These are phyloP conservation scores for Itoplectis maculator DNA, from an alignment of 2,888 invertebrate species.

Conservation along the genomic window DNA sequence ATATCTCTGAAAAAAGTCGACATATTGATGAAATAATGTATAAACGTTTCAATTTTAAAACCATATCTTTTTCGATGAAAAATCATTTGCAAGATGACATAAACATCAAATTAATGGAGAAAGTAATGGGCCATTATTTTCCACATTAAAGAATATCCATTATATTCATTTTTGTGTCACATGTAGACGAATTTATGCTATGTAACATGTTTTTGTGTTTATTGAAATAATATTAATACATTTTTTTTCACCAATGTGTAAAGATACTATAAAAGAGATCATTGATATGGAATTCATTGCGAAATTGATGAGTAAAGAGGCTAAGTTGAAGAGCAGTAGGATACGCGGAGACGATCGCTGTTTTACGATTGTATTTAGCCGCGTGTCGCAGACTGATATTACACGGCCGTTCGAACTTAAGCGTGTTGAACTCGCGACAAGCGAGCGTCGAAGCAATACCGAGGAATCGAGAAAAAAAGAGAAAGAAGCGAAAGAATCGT, in stretches of 20 bases:
- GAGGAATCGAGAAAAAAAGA: constrained; percentile 56
- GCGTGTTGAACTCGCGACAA: constrained; percentile 48
- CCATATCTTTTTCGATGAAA: neutral
- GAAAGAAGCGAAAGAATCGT: constrained; percentile 5
- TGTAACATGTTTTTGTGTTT: neutral
- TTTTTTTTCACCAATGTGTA: no score
- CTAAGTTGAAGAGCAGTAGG: no score
- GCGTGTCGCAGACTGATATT: constrained; percentile 78
- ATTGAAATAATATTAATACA: neutral
- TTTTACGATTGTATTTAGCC: constrained; percentile 71
- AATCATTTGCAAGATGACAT: neutral
- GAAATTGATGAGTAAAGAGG: no score
- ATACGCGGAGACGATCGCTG: constrained; percentile 61
- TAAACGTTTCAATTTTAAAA: no score
- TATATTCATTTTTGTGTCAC: no score
- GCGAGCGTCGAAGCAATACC: constrained; percentile 59
- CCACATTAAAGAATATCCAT: no score
- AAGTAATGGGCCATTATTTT: no score
- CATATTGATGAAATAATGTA: neutral
- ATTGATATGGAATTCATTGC: no score
- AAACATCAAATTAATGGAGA: neutral
- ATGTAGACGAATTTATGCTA: no score
- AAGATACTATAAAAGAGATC: no score
- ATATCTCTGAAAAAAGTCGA: constrained; percentile 7
- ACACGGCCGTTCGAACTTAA: constrained; percentile 65